These are phyloP conservation scores for Numida meleagris DNA, from an alignment of 2,113 vertebrate species.

Conservation along the genomic window DNA sequence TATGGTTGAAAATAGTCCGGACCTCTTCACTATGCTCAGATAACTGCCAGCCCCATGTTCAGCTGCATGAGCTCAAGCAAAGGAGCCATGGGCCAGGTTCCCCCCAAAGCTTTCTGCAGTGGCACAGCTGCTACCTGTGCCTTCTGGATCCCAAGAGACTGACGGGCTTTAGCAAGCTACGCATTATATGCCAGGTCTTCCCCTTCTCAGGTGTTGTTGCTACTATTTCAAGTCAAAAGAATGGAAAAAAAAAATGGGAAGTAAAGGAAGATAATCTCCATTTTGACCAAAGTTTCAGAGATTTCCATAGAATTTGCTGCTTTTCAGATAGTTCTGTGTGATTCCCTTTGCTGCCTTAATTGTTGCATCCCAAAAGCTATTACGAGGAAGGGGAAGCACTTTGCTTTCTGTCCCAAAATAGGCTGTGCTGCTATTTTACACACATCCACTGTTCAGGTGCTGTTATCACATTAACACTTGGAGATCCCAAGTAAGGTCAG, in stretches of 20 bases:
- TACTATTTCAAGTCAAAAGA: not conserved
- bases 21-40: not conserved
- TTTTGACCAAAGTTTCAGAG: not conserved
- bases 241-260: not conserved
- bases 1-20: not conserved
- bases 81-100: accelerated
- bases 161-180: not conserved
- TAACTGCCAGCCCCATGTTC: not conserved
- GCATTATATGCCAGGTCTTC: not conserved
- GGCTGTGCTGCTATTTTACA: not conserved
- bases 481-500: constrained; percentile 46
- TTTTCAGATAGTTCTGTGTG: not conserved
- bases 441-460: not conserved
- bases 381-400: constrained; percentile 1
- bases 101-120: not conserved
- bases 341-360: not conserved
- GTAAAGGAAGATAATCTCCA: not conserved
- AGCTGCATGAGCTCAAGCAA: too few relatives aligned
- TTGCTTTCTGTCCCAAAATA: not conserved
- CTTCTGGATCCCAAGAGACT: not conserved
- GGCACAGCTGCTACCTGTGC: not conserved
- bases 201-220: not conserved
- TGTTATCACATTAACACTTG: constrained; percentile 47
- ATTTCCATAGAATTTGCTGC: not conserved
- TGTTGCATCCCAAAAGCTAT: not conserved